Evolutionary conservation across 2,113 vertebrate genomes (phyloP), one percentile per base, ranked within the genome.

Genomic region (Thalassoma bifasciatum): DNA sequence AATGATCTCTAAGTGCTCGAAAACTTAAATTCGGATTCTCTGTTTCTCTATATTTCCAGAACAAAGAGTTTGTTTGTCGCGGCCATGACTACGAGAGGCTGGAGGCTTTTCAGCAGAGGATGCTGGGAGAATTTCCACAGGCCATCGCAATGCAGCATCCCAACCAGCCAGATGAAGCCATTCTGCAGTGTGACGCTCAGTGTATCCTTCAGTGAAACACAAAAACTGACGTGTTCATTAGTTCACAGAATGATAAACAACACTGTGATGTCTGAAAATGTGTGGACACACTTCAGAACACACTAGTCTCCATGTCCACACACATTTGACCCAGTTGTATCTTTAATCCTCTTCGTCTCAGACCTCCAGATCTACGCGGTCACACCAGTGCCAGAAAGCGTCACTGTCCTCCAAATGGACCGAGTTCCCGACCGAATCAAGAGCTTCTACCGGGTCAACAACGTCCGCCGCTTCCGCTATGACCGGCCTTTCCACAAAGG

Each of bases 121-220:
- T 99, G 97, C 95, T 99, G 83, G 96, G 96, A 57, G 98, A 99
- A 91, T 99, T 99, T 87, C 98, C 98, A 0, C 97, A 99, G 76
- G 98, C 97, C n/a, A 97, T 99, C 10, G 96, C 97, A 17, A 99
- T 99, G 97, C 98, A 99, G 91, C 98, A 99, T 71, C 96, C 97
- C n/a, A 99, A 99, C 72, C 98, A 98, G 75, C 98, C 98, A 0
- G 98, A 99, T 0, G 97, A 99, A 47, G 93, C 95, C 65, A 96
- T 98, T 58, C 80, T 98, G 82, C 97, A 99, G 88, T 96, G 96
- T 8, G 98, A 99, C 17, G 95, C 96, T 0, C 98, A 99, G 88
- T 99, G 98, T 99, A 99, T 98, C 97, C 96, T 96, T 93, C 66
- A 69, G 19, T 10, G 5, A 38, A 38, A 38, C 5, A 5, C 10